Conservation (phyloP, 2,888 invertebrate species). For the Agrochola macilenta region DNA sequence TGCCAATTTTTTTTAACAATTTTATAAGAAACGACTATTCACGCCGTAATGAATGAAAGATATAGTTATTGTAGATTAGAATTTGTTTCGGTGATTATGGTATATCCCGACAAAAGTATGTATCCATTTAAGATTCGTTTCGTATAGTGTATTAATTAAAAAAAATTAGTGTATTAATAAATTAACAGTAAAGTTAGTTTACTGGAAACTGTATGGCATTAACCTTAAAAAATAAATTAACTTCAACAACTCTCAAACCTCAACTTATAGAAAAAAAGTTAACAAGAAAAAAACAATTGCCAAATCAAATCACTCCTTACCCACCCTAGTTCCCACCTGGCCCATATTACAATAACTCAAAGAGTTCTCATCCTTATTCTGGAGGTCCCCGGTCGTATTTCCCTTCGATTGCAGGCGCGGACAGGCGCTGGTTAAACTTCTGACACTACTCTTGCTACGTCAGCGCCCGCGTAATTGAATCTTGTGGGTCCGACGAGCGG, state of each 20-base stretch:
- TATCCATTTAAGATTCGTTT: too few species aligned
- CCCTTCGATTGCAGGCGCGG: constrained; percentile 62
- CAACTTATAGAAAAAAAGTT: neutral
- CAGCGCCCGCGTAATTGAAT: constrained; percentile 83
- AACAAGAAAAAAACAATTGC: constrained; percentile 32
- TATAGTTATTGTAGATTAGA: too few species aligned
- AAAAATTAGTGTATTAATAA: too few species aligned
- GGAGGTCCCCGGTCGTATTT: constrained; percentile 59
- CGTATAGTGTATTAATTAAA: too few species aligned
- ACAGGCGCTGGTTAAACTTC: constrained; percentile 75
- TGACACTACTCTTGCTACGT: constrained; percentile 74
- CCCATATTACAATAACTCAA: constrained; percentile 62
- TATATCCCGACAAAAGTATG: too few species aligned
- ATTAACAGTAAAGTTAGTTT: too few species aligned
- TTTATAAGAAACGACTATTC: neutral
- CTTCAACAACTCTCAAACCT: too few species aligned
- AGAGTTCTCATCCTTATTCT: constrained; percentile 51
- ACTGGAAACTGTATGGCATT: too few species aligned
- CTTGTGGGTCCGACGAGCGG: constrained; percentile 76
- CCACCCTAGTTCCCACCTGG: constrained; percentile 46
- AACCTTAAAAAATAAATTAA: too few species aligned
- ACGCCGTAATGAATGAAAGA: neutral
- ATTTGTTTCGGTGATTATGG: too few species aligned
- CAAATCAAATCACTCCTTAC: constrained; percentile 48
- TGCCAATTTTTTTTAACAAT: too few species aligned